Evolutionary conservation across 2,888 invertebrate genomes (phyloP), one percentile per base, ranked within the genome.

Genomic region (Allacma fusca): DNA sequence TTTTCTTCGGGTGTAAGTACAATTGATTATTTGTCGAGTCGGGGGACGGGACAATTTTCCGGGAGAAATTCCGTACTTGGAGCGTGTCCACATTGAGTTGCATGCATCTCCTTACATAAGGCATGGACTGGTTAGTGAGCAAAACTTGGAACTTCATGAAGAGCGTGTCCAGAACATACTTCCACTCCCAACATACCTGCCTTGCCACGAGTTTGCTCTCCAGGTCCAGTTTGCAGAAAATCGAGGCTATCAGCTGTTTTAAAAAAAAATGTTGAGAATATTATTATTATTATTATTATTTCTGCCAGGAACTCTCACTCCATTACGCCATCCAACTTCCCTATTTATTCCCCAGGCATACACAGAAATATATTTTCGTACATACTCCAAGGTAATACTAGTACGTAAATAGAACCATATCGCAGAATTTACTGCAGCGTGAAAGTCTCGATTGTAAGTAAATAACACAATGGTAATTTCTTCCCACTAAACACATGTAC

Each of bases 31-130:
- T 13, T 1, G 70, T 16, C 13, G 24, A 26, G 23, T 19, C n/a
- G 9, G 23, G 50, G 1, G 44, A 12, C 1, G 9, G 23, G 21
- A 21, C 24, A 9, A 44, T 16, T 19, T 4, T 50, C 26, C 70
- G 44, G 1, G 70, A 44, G 13, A 70, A 50, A 50, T 70, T 70
- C 24, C 70, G 70, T 19, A 70, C 40, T 70, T 50, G 34, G 24
- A 70, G 50, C 7, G 70, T 70, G 2, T 70, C 70, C 7, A 70
- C 21, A 5, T 70, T 50, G 4, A 70, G 24, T 2, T 67, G 19
- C 4, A 19, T 7, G 24, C 44, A 44, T 19, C 26, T 24, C 0
- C 21, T 24, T 24, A 70, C 70, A n/a, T 23, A 13, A 16, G 23
- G 4, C 5, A 50, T 26, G 26, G 50, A 26, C 16, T 40, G 44